Base-by-base conservation (phyloP, 2,113 vertebrate species). In the Telmatochromis bifrenatus region DNA sequence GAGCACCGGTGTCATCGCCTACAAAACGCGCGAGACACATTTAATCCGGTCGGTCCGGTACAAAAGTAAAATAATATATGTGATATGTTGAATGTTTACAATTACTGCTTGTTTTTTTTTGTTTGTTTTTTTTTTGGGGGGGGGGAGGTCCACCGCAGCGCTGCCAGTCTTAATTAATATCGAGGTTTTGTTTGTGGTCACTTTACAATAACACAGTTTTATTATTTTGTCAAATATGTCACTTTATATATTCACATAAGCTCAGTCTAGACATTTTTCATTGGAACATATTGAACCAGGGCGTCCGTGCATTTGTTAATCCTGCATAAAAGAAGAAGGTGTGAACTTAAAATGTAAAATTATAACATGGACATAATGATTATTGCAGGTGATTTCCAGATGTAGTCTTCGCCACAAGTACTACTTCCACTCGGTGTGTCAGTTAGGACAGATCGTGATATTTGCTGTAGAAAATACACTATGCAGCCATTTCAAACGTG, bases 271-370 rank as follows among this genome's bases (percentile, higher is more conserved):
- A 47, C 23, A 28, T 17, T 47, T 75, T 11, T 17, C 4, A 47
- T 45, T 45, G 21, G 8, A 0, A 0, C 35, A 9, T 0, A 12
- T 39, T 70, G 31, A 87, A 65, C 84, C 42, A 65, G n/a, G 5
- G 7, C 26, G 21, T 77, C 77, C 11, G 45, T 42, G 28, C 45
- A 62, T 15, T 35, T 10, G 11, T 60, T 45, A 79, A 23, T 60
- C 21, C 3, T 9, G 39, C 51, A 19, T 83, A 73, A 13, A 86
- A 83, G 19, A 39, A 0, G n/a, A 26, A 31, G 3, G 21, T 7
- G 15, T 19, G 5, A 73, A 13, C 13, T 35, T 6, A 15, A 79
- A 45, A 47, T 73, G 26, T 62, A 12, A 35, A 62, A 12, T 49
- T 1, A 56, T 15, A 42, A 42, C 75, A 39, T 65, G 9, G 10